Base-by-base conservation (phyloP, 2,113 vertebrate species). In the Pomatostomus ruficeps region DNA sequence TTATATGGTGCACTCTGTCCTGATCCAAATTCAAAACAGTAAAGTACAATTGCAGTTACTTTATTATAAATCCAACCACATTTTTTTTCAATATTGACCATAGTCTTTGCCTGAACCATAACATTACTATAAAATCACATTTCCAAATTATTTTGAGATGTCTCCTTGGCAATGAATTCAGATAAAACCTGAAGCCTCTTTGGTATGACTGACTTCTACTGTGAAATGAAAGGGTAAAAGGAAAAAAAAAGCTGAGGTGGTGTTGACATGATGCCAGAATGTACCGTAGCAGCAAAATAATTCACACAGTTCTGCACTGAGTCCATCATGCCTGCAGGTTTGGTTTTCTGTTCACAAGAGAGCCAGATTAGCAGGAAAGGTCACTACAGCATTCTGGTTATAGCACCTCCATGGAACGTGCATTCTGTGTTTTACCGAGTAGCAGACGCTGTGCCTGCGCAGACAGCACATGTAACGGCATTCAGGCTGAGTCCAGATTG, bases 21-120 rank as follows among this genome's bases (percentile, higher is more conserved):
- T 90, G 55, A 90, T 67, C 40, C 21, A 88, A 94, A 88, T 59
- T 86, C 59, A 93, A 93, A 95, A 74, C 33, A 83, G 38, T 48
- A 38, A 89, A 63, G 78, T 58, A 72, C 10, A 82, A 63, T 26
- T 95, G 48, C 46, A 96, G 91, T 48, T 83, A 83, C 45, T 88
- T 91, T 84, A 94, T 77, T 84, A 92, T 57, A 91, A 91, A 74
- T 36, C 48, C 8, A 72, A 45, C 42, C 3, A 25, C 12, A 3
- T 63, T 38, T 72, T 43, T 43, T 82, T 59, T 22, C 10, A 61
- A 29, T 75, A 62, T 22, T 76, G 65, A 67, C 33, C 33, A 52
- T 7, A 85, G 28, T 33, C 54, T 85, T 79, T 95, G 23, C 10
- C 43, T 46, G 23, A 81, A 22, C 18, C 42, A 79, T 11, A 52